Base-by-base conservation (phyloP, 2,888 invertebrate species). In the Choristoneura rosaceana region DNA sequence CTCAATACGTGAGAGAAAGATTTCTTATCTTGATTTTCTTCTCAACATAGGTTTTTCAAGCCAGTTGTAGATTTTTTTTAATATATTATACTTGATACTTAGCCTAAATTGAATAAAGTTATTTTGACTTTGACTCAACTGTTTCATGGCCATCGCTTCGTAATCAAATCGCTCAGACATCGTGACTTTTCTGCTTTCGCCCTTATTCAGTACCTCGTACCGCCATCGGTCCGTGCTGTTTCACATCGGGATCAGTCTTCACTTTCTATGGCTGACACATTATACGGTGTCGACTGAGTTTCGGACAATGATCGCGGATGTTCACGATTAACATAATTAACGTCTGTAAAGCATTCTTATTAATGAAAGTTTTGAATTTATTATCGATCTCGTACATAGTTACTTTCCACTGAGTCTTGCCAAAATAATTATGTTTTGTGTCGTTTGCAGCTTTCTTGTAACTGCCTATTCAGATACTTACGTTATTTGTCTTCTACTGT, bases 221-320 rank as follows among this genome's bases (percentile, higher is more conserved):
- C 60, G 7, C 78, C 80, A 86, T 84, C 85, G 86, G 88, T 90
- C 76, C 89, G 90, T 87, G 87, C 91, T 88, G 88, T 79, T 92
- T 91, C 86, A 86, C 90, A 92, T 87, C 80, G 83, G 80, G 89
- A 81, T 69, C 89, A 86, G 81, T 84, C 86, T 89, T 92, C 91
- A 90, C 91, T 91, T 92, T 92, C 90, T 90, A 85, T 82, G 85
- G 80, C 84, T 81, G 83, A 84, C 86, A 89, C 87, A 87, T 86
- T 85, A 71, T 63, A 71, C 50, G 25, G 55, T 15, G 25, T 63
- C 60, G 52, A 52, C 12, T 25, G 55, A 52, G 65, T 34, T 64
- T 64, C 64, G 64, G 64, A 50, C 64, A 64, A 64, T 64, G 64
- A 47, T 64, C 64, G 34, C 64, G 64, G 64, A 64, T 64, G 64